These are phyloP conservation scores for Siniperca chuatsi DNA, from an alignment of 2,113 vertebrate species.

Conservation along the genomic window DNA sequence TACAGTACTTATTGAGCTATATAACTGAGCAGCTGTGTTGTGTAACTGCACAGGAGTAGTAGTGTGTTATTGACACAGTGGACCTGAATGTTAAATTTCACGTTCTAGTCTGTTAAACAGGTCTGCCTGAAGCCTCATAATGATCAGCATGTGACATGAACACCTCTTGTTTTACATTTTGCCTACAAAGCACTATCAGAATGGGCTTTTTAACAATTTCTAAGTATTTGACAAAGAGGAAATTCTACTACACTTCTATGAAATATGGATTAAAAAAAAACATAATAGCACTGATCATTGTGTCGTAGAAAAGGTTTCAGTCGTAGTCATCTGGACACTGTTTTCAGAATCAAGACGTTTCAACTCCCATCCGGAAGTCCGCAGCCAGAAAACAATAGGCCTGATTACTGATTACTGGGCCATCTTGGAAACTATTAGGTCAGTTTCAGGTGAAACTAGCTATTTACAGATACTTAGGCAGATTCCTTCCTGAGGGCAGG, in stretches of 20 bases:
- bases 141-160: constrained; percentile 52
- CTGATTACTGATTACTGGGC: too few relatives aligned
- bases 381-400: too few relatives aligned
- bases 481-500: too few relatives aligned
- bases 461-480: too few relatives aligned
- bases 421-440: too few relatives aligned
- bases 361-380: too few relatives aligned
- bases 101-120: constrained; percentile 33
- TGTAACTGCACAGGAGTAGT: constrained; percentile 24
- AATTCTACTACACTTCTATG: neutral
- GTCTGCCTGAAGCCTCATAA: constrained; percentile 30
- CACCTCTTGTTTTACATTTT: neutral
- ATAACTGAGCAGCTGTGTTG: constrained; percentile 22
- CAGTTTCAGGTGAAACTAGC: too few relatives aligned
- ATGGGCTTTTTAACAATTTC: neutral
- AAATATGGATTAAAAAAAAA: neutral
- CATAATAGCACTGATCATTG: neutral
- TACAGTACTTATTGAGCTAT: too few relatives aligned
- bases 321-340: too few relatives aligned
- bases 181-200: neutral
- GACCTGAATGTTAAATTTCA: constrained; percentile 57
- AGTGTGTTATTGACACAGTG: constrained; percentile 56
- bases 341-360: too few relatives aligned
- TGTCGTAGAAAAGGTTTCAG: too few relatives aligned
- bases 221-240: neutral